phyloP scores from a whole-genome alignment of 2,888 invertebrate species.

The Spialia ferax region DNA sequence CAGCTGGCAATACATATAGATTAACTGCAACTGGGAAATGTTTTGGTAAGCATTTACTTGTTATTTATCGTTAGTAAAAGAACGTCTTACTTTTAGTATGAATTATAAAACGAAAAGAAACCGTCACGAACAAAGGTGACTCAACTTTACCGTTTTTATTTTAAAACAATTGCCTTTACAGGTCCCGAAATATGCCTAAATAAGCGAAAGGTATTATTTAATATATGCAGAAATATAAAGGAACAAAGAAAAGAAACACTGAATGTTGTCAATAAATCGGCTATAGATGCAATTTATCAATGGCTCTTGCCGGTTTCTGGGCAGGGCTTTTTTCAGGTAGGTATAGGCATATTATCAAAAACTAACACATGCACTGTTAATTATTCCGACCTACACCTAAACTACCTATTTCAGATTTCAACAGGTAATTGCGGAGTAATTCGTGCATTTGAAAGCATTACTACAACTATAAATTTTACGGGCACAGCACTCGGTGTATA shows the following conservation, averaged over 20 bases:
- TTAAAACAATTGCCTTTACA: slow-evolving; percentile 44
- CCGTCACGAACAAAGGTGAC: too few species aligned
- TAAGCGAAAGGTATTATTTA: slow-evolving; percentile 64
- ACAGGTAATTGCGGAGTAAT: slow-evolving; percentile 79
- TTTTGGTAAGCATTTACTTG: slow-evolving; percentile 57
- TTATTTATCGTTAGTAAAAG: too few species aligned
- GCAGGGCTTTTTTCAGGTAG: slow-evolving; percentile 76
- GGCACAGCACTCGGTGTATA: slow-evolving; percentile 73
- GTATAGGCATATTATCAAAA: too few species aligned
- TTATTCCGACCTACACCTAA: too few species aligned
- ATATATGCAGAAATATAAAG: slow-evolving; percentile 67
- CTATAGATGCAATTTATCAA: slow-evolving; percentile 76
- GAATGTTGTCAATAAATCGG: slow-evolving; percentile 68
- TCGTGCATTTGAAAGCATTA: slow-evolving; percentile 72
- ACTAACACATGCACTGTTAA: too few species aligned
- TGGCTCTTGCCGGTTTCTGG: slow-evolving; percentile 74
- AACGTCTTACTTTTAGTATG: too few species aligned
- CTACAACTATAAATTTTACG: slow-evolving; percentile 66
- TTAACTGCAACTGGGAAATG: slow-evolving; percentile 73
- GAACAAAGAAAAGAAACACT: slow-evolving; percentile 67
- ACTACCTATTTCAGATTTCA: slow-evolving; percentile 68
- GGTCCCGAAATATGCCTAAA: slow-evolving; percentile 70
- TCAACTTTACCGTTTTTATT: too few species aligned
- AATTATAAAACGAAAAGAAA: too few species aligned
- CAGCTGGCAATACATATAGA: slow-evolving; percentile 63